Base-by-base conservation (phyloP, 1,140 invertebrate species). In the Hycleus cichorii region DNA sequence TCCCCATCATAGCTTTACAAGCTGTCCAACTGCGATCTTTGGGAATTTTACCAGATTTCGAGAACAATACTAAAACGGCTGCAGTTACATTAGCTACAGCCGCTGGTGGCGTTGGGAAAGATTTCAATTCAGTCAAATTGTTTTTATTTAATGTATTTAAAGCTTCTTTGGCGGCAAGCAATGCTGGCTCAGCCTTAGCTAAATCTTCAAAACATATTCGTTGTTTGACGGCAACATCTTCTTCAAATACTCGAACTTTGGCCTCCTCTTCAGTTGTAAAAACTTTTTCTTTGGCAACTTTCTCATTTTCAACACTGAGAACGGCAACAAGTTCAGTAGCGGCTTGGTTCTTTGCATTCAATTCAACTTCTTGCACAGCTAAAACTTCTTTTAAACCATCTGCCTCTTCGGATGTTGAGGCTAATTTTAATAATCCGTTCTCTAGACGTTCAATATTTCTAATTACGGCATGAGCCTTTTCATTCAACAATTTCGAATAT, bases 11-110 rank as follows among this genome's bases (percentile, higher is more conserved):
- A 4, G 76, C 80, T 76, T 95, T 96, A 58, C 86, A 90, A 40
- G 86, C 84, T 77, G 95, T 97, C 95, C 95, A 98, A 49, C 88
- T 91, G 64, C 87, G 81, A 73, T 98, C 94, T 73, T 89, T 96
- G 0, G 94, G 91, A 49, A 97, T 83, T 77, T 93, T 93, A 4
- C 91, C 92, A 68, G 87, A 89, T 25, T 84, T 84, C 1, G 91
- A 81, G 60, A 96, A 84, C 4, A 97, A 76, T 27, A 95, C 88
- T 63, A 94, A 81, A 1, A 96, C 93, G 25, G 93, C 93, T 9
- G 89, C 85, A 5, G 83, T 85, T 0, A 97, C 93, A 68, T 85
- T 90, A 1, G 90, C 83, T 1, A 96, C 93, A 59, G 89, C 89
- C 26, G 83, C 81, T 2, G 88, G 88, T 8, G 88, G 88, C 3